phyloP scores from a whole-genome alignment of 64 coral and sea anemone genomes.

The Montipora efflorescens region DNA sequence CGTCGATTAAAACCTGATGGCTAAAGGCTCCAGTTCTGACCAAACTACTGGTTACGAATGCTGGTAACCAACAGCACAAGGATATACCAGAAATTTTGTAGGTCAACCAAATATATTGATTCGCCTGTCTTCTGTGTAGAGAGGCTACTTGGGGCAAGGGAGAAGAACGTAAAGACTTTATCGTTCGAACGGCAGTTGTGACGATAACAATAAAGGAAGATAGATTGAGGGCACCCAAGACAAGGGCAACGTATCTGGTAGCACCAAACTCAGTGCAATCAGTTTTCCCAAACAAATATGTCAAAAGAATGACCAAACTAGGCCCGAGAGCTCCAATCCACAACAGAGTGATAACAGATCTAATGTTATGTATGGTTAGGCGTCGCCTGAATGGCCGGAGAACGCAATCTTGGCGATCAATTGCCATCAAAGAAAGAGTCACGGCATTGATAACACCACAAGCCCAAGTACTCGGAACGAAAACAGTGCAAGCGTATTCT shows the following conservation, averaged over 20 bases:
- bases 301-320: neutral
- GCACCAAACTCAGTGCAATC: neutral
- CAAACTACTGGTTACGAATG: neutral
- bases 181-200: neutral
- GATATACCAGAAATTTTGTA: neutral
- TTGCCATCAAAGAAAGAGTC: neutral
- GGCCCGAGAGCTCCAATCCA: neutral
- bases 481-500: neutral
- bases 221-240: neutral
- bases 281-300: neutral
- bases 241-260: neutral
- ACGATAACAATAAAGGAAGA: neutral
- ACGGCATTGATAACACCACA: neutral
- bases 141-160: neutral
- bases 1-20: neutral
- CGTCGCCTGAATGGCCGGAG: neutral
- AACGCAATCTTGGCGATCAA: conserved; percentile 20
- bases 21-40: neutral
- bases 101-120: neutral
- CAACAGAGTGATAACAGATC: neutral
- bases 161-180: neutral
- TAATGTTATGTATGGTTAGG: neutral
- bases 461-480: neutral
- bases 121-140: neutral
- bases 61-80: neutral